Percentiles rank a stretch among this genome's conserved stretches.
phyloP scores from a whole-genome alignment of 2,797 vertebrate species.

The Tinamus major region DNA sequence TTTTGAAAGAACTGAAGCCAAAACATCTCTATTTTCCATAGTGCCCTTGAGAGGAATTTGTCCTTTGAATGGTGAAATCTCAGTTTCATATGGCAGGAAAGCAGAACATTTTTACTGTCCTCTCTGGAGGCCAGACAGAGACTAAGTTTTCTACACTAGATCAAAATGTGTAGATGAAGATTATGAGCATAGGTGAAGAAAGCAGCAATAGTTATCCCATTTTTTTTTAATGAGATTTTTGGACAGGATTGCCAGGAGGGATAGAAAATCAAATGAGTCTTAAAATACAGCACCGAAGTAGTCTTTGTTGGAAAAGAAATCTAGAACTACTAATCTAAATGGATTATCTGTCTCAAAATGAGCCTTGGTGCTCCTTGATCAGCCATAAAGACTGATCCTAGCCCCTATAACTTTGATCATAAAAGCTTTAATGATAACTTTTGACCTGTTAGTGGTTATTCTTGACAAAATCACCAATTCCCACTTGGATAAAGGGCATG shows the following conservation, averaged over 20 bases:
- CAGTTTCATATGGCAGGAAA: background rate
- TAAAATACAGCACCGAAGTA: background rate
- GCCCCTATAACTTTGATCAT: background rate
- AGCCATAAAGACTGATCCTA: background rate
- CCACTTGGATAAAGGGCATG: background rate
- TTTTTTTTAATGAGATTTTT: background rate
- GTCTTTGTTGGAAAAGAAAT: background rate
- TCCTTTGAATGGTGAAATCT: background rate
- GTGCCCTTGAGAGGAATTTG: background rate
- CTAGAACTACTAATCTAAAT: background rate
- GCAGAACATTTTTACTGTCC: background rate
- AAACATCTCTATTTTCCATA: background rate
- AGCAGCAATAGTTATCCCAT: background rate
- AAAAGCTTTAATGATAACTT: background rate
- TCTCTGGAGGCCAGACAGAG: background rate
- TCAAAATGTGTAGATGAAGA: background rate
- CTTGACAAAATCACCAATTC: background rate
- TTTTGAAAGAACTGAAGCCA: background rate
- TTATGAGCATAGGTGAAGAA: background rate
- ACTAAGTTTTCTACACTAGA: background rate
- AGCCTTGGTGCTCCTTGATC: background rate
- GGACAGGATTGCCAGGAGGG: background rate
- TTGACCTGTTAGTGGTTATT: background rate
- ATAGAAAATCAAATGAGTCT: background rate
- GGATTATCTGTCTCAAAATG: background rate